Evolutionary conservation across 1,140 invertebrate genomes (phyloP), one percentile per base, ranked within the genome.

Genomic region (Cyclina sinensis): DNA sequence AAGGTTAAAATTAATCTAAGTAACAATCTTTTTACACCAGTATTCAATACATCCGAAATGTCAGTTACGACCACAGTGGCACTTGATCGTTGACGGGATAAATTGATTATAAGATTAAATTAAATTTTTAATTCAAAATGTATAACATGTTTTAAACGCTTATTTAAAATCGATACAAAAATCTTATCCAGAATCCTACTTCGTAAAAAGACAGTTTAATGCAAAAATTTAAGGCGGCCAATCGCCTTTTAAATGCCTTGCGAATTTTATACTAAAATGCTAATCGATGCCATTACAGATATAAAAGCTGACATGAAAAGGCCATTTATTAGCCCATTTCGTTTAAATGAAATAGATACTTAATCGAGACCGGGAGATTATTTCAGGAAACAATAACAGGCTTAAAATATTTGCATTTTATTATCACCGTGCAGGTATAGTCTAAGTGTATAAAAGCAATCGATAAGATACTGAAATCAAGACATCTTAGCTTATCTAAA

Each of bases 41-140:
- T 62, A 7, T 62, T 62, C 7, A 27, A 27, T 62, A 62, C 51
- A 62, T 62, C n/a, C 24, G 7, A 5, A 4, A 11, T 62, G 57
- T 27, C 24, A 62, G 57, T 27, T 62, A 62, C 27, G 57, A 62
- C 57, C 57, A 27, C 27, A 62, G 5, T 27, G n/a, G 18, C n/a
- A 43, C n/a, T 62, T 62, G n/a, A 62, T 62, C 57, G 57, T 27
- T 62, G 57, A 62, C 57, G 27, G 57, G 57, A 27, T 62, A 27
- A 62, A 62, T 62, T 62, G 57, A 62, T 62, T 62, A 62, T 27
- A 62, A 27, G 57, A 62, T 62, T 62, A 62, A 62, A 27, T n/a
- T 24, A 4, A 21, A 57, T 21, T 57, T 57, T 57, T 57, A 27
- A 62, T 27, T 62, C 27, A 43, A 43, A 43, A 43, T 27, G 9